Base-by-base conservation (phyloP, 2,888 invertebrate genomes). In the Eumacrocentrus americanus region DNA sequence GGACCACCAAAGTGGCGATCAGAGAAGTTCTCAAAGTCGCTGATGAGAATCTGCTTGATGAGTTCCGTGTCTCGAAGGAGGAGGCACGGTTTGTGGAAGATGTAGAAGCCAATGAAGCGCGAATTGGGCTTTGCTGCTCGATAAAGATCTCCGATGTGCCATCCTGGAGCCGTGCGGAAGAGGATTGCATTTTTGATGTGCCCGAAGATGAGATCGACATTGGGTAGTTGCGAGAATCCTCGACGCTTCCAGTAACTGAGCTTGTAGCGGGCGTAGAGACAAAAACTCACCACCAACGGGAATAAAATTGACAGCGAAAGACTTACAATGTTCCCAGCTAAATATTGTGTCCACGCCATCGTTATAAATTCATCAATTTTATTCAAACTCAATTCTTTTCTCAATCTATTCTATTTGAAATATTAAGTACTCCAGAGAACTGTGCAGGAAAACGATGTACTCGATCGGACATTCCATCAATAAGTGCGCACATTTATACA, bases 11-110 rank as follows among this genome's bases (percentile, higher is more conserved):
- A 76, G 35, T 81, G 80, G 59, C 84, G 76, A 63, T 85, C 82
- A 2, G 76, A 74, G 66, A 85, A 85, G 62, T 81, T 73, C 2
- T 81, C 75, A 61, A 84, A 85, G 67, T 84, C 84, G 44, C 82
- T 81, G 2, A 83, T 80, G 60, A 84, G 65, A 37, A 84, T 72
- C 4, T 78, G 71, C 62, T 83, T 84, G 22, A 84, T 81, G 1
- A 84, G 59, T 40, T 83, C 80, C 0, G 84, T 83, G 64, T 82
- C 81, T 37, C 81, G 75, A 0, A 84, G 59, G 0, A 85, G 66
- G 1, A 85, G 63, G 40, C 80, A 78, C 0, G 85, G 85, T 58
- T 81, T 81, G 60, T 82, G 80, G 46, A 84, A 81, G 20, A 82
- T 79, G 67, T 82, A 85, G 40, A 85, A 80, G 1, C 85, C 85